Base-by-base conservation (phyloP, 2,113 vertebrate species). In the Serilophus lunatus region DNA sequence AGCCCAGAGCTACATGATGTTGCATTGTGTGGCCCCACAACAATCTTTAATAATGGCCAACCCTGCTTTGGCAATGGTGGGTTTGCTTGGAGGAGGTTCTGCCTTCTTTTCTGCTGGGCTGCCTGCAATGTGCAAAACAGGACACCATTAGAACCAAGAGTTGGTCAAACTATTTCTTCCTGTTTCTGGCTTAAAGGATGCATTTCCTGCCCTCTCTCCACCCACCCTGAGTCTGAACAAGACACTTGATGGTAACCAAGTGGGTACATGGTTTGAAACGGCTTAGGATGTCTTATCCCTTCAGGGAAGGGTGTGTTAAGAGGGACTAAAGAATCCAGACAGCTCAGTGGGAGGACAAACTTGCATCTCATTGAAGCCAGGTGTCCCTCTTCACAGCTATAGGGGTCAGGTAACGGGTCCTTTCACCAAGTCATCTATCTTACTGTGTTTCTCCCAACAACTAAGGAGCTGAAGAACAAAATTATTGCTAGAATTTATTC, bases 41-140 rank as follows among this genome's bases (percentile, higher is more conserved):
- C 99, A 99, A 98, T 99, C 99, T 96, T 99, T 99, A 82, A 99
- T 99, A 82, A 99, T 98, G 47, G 99, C 98, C 71, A 98, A 96
- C 82, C 99, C 99, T n/a, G 98, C 98, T 96, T 99, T 99, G 96
- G 98, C 98, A 85, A 99, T 98, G 26, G 98, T 98, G 47, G 99
- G 99, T 97, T 99, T 99, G 98, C 98, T 99, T 65, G 98, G 98
- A 36, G 99, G 99, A 33, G 98, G 98, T 83, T 99, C 99, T 17
- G 98, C 97, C 97, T 98, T 98, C 98, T 98, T 99, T 93, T 98
- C 98, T 96, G 98, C 98, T 57, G 98, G 97, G 75, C 98, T 97
- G 97, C 98, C 99, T 99, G 98, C 35, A 85, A 81, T 5, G 26
- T 74, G 87, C 85, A 96, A 63, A 95, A 95, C 8, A 80, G 38